These are phyloP conservation scores for Alviniconcha strummeri DNA, from an alignment of 2,888 invertebrate species.

Conservation along the genomic window DNA sequence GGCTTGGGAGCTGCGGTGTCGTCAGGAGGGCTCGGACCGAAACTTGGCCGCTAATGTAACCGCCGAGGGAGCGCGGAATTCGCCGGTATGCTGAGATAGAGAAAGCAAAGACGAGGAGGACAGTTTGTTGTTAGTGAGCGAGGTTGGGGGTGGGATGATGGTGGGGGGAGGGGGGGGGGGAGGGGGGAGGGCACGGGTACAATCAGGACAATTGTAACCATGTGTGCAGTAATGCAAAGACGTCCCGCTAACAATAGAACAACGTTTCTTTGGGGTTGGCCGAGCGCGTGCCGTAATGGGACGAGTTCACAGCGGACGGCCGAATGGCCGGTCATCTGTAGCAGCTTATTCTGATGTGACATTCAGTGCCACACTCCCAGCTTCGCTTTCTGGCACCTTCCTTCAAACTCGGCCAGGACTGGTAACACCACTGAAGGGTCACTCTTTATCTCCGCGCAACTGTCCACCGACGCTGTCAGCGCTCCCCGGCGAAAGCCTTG, in stretches of 20 bases:
- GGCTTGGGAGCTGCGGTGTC: neutral
- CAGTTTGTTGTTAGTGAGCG: slow-evolving; percentile 23
- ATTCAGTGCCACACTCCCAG: too few relatives aligned
- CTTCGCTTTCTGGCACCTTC: too few relatives aligned
- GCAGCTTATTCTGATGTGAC: too few relatives aligned
- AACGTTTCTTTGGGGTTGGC: neutral
- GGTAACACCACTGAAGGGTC: too few relatives aligned
- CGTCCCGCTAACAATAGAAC: slow-evolving; percentile 7
- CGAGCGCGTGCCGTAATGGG: too few relatives aligned
- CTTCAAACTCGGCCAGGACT: too few relatives aligned
- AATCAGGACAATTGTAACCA: slow-evolving; percentile 31
- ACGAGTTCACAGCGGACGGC: too few relatives aligned
- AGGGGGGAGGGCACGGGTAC: neutral
- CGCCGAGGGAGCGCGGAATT: neutral
- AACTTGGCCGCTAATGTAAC: slow-evolving; percentile 32
- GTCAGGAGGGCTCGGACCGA: neutral
- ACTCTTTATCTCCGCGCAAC: too few relatives aligned
- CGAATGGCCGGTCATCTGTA: too few relatives aligned
- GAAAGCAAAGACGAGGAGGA: slow-evolving; percentile 34
- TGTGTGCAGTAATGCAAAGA: slow-evolving; percentile 26
- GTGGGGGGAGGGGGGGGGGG: neutral
- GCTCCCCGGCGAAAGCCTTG: too few relatives aligned
- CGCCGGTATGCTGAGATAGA: slow-evolving; percentile 31
- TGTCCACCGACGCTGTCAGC: too few relatives aligned
- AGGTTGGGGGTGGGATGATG: neutral